phyloP scores from a whole-genome alignment of 2,797 vertebrate species.

The Apodemus agrarius region DNA sequence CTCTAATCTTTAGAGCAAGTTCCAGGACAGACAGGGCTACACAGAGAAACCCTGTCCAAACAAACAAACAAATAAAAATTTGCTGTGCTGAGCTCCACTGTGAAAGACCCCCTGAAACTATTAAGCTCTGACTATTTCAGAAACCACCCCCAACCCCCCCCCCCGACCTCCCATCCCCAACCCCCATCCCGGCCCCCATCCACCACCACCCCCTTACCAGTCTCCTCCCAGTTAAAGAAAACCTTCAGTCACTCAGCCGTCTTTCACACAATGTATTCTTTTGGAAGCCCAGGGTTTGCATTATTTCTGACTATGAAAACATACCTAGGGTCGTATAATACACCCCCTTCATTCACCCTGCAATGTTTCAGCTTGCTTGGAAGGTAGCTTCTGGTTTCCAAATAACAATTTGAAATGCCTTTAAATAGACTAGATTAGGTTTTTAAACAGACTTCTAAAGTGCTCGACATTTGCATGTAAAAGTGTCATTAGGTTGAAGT shows the following conservation, averaged over 20 bases:
- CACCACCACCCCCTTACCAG: background rate
- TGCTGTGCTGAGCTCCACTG: background rate
- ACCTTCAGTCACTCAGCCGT: background rate
- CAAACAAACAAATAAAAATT: background rate
- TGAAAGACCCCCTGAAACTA: background rate
- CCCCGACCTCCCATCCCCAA: too few relatives aligned
- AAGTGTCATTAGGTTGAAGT: slow-evolving; percentile 51
- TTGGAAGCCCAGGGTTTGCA: slow-evolving; percentile 19
- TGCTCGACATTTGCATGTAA: slow-evolving; percentile 64
- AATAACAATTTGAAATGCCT: slow-evolving; percentile 62
- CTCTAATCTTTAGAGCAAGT: background rate
- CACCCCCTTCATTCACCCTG: background rate
- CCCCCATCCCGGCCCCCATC: too few relatives aligned
- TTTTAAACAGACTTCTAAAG: slow-evolving; percentile 58
- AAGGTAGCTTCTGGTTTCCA: slow-evolving; percentile 60
- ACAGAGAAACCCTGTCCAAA: background rate
- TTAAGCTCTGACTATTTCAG: background rate
- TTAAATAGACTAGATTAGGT: slow-evolving; percentile 61
- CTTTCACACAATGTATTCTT: slow-evolving; percentile 30
- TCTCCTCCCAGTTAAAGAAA: slow-evolving; percentile 27
- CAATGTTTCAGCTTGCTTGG: slow-evolving; percentile 45
- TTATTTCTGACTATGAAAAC: slow-evolving; percentile 55
- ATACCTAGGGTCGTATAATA: background rate
- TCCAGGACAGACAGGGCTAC: background rate
- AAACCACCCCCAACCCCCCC: background rate